phyloP scores from a whole-genome alignment of 2,888 invertebrate species.

The Boloria selene region DNA sequence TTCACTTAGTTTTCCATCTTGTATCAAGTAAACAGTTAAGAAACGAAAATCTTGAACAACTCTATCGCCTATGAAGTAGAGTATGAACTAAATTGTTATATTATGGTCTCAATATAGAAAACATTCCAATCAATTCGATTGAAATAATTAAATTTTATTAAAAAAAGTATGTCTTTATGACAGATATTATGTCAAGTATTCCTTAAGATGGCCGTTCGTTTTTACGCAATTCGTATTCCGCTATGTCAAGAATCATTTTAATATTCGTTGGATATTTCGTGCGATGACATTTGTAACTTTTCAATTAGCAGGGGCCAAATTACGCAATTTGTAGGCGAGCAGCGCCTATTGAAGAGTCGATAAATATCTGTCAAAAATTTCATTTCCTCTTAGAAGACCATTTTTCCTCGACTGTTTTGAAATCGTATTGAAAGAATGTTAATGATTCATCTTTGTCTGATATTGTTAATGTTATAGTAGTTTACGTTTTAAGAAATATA shows the following conservation, averaged over 20 bases:
- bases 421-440: conserved; percentile 12
- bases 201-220: no score
- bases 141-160: no score
- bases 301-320: conserved; percentile 43
- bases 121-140: no score
- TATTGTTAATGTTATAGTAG: background rate
- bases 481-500: no score
- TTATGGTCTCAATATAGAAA: no score
- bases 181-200: no score
- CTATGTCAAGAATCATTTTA: background rate
- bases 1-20: no score
- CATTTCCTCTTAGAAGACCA: conserved; percentile 52
- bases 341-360: conserved; percentile 49
- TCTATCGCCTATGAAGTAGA: no score
- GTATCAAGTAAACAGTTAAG: no score
- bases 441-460: conserved; percentile 13
- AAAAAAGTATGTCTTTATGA: no score
- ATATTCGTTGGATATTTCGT: background rate
- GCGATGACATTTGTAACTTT: conserved; percentile 35
- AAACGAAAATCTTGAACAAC: no score
- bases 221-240: background rate
- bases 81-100: no score
- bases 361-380: conserved; percentile 59
- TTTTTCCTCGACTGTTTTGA: conserved; percentile 46
- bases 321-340: conserved; percentile 50